phyloP scores from a whole-genome alignment of 92 coral and sea anemone genomes.

The Muricea muricata region DNA sequence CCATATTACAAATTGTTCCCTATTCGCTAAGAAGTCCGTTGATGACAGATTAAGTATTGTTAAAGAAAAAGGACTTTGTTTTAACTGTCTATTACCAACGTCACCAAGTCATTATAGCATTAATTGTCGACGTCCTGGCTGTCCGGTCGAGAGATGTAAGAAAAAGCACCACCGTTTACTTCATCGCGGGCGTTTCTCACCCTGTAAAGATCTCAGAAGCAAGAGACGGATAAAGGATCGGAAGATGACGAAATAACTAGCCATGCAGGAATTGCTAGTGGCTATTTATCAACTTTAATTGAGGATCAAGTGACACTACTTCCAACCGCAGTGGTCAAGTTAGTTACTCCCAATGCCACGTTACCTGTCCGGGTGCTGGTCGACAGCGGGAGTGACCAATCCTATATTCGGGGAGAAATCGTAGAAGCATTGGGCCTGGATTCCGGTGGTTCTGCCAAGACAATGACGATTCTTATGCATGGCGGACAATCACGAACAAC shows the following conservation, averaged over 20 bases:
- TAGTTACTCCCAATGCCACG: background rate
- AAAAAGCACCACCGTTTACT: constrained; percentile 23
- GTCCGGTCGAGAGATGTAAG: constrained; percentile 32
- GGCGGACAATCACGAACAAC: constrained; percentile 36
- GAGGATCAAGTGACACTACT: background rate
- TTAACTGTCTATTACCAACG: constrained; percentile 42
- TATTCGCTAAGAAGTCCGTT: background rate
- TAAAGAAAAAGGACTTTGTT: constrained; percentile 17
- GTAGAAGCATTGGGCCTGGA: background rate
- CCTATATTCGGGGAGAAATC: constrained; percentile 14
- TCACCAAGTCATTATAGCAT: constrained; percentile 7
- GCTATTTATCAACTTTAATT: background rate
- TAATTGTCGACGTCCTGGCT: constrained; percentile 33
- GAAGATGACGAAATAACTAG: background rate
- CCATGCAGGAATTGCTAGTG: background rate
- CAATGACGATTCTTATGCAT: constrained; percentile 40
- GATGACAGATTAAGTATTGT: background rate
- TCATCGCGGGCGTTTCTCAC: constrained; percentile 16
- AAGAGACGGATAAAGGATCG: background rate
- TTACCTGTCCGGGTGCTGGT: constrained; percentile 19
- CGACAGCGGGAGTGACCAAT: constrained; percentile 29
- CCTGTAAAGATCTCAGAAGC: background rate
- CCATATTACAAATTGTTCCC: background rate
- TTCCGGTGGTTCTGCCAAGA: background rate
- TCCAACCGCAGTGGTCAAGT: constrained; percentile 1